Percentiles rank a stretch among this genome's conserved stretches.
Conservation (phyloP, 2,113 vertebrate species). For the Chauna torquata region DNA sequence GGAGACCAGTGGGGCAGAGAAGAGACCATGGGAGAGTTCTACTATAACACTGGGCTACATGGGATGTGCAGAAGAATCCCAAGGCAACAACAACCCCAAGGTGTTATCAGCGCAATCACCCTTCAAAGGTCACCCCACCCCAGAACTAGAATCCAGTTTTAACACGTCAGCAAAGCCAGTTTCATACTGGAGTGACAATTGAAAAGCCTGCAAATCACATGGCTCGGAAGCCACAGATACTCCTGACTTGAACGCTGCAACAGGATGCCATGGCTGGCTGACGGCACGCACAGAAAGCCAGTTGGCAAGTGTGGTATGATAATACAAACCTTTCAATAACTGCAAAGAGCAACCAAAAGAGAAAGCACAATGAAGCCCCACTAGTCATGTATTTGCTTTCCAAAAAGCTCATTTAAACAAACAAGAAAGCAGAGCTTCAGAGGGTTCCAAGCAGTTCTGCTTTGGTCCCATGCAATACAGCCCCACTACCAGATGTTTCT, state of each 20-base stretch:
- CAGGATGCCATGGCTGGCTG: neutral
- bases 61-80: neutral
- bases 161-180: neutral
- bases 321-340: neutral
- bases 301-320: neutral
- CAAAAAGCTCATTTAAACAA: neutral
- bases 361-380: neutral
- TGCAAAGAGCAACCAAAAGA: neutral
- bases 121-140: accelerated
- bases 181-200: neutral
- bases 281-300: neutral
- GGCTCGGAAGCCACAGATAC: accelerated
- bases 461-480: neutral
- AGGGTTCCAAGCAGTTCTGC: neutral
- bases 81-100: neutral
- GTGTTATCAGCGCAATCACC: neutral
- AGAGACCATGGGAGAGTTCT: neutral
- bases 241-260: accelerated
- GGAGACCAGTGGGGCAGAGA: neutral
- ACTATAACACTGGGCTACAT: neutral
- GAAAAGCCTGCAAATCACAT: neutral
- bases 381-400: neutral
- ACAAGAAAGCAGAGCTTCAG: neutral
- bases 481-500: neutral
- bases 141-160: neutral